Evolutionary conservation across 2,797 vertebrate species (phyloP).

Genomic region (Sebastes melanostomus): DNA sequence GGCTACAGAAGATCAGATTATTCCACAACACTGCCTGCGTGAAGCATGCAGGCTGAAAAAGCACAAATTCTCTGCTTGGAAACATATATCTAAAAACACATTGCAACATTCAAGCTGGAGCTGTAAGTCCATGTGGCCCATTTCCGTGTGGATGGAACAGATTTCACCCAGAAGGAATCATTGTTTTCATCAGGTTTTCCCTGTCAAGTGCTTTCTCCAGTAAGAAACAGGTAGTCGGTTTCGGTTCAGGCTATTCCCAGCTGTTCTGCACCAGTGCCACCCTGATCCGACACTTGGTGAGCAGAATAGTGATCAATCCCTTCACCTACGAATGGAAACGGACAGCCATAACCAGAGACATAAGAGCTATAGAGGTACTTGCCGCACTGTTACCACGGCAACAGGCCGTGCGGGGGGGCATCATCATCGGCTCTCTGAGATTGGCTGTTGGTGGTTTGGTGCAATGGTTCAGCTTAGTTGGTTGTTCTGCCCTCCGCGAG

Average conservation of each 20-base stretch:
- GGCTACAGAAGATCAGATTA: neutral
- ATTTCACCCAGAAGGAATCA: conserved; percentile 14
- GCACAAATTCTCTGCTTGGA: neutral
- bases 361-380: conserved; percentile 66
- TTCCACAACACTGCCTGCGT: conserved; percentile 1
- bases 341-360: conserved; percentile 75
- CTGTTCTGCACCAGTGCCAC: conserved; percentile 53
- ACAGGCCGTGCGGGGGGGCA: conserved; percentile 59
- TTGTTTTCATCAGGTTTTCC: conserved; percentile 16
- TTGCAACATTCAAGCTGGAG: neutral
- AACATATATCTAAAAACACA: neutral
- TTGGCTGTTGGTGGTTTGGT: conserved; percentile 65
- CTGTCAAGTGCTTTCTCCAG: neutral
- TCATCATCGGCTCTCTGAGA: conserved; percentile 56
- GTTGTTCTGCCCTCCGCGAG: conserved; percentile 32
- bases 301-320: conserved; percentile 66
- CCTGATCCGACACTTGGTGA: conserved; percentile 48
- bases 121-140: neutral
- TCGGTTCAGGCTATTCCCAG: conserved; percentile 28
- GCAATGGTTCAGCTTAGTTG: conserved; percentile 65
- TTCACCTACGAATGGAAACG: conserved; percentile 66
- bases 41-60: neutral
- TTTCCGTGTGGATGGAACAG: conserved; percentile 5
- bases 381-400: conserved; percentile 76
- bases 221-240: conserved; percentile 12